Conservation (phyloP, 2,797 vertebrate genomes). For the Gambusia yucatana region DNA sequence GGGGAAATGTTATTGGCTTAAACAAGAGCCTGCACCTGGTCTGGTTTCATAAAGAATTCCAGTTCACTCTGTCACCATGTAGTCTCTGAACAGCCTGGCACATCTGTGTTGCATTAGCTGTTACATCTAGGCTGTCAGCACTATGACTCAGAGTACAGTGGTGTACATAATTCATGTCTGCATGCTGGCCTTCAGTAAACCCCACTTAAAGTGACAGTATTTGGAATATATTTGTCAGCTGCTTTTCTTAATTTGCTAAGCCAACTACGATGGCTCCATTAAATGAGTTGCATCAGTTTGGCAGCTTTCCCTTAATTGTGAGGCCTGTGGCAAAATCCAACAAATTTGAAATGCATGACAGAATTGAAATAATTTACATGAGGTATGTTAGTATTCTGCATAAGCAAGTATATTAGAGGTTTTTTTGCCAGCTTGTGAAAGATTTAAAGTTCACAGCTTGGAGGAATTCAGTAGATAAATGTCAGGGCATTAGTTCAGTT, state of each 20-base stretch:
- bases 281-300: conserved; percentile 4
- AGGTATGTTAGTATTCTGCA: neutral
- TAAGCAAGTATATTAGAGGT: neutral
- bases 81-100: conserved; percentile 37
- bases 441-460: conserved; percentile 1
- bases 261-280: neutral
- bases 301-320: neutral
- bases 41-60: conserved; percentile 32
- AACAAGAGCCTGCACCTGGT: conserved; percentile 35
- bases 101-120: conserved; percentile 44
- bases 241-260: conserved; percentile 8
- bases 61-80: conserved; percentile 14
- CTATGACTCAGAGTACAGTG: conserved; percentile 50
- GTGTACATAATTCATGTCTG: conserved; percentile 49
- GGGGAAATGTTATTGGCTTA: conserved; percentile 26
- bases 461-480: neutral
- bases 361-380: neutral
- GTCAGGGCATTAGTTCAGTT: neutral
- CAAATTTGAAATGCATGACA: neutral
- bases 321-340: neutral
- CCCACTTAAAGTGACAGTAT: conserved; percentile 31
- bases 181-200: conserved; percentile 32
- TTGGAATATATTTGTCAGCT: conserved; percentile 18
- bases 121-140: conserved; percentile 36
- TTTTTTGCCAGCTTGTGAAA: neutral